Evolutionary conservation across 2,113 vertebrate species (phyloP), one percentile per base, ranked within the genome.

Genomic region (Paratilapia polleni): DNA sequence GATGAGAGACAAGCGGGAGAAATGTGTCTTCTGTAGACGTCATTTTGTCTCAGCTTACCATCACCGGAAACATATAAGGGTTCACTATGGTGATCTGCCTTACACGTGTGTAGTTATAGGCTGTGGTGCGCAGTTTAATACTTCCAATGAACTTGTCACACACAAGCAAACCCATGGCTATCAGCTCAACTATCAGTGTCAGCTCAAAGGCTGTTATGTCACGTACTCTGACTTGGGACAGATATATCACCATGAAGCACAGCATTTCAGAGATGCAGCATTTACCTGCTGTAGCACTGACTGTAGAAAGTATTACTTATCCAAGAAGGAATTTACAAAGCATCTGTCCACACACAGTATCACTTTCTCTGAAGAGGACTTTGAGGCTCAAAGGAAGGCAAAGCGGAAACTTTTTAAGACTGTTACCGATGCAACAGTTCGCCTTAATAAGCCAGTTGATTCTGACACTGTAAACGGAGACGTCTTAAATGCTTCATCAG

Each of bases 231-330:
- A 99, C 86, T 90, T 99, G 26, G 98, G 97, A 54, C 97, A 98
- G 68, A 96, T 99, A 6, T 99, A 99, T 93, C 98, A 99, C 83
- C 98, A 99, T 0, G 98, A 99, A 94, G 98, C 98, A 11, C 98
- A 99, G 93, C 98, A 99, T 90, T 99, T 99, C 93, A 95, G 98
- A 80, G 98, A 99, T 61, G 98, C 98, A 0, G 97, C 98, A 0
- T 99, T 98, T 49, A 97, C 96, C 4, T 99, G 98, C 88, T 96
- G 93, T 6, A 96, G 95, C 43, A 91, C 94, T 6, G 97, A 96
- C 17, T 99, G 98, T 94, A 97, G 96, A 87, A 98, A 98, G 66
- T 99, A 97, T 85, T 99, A 97, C 90, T 98, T 97, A 80, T 99
- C 98, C 70, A 99, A 97, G 94, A 97, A 96, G 75, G 98, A 99